A percentile compares a stretch with the other conserved stretches of the same genome.
Conservation (phyloP, 2,113 vertebrate species). For the Cephalophus harveyi region DNA sequence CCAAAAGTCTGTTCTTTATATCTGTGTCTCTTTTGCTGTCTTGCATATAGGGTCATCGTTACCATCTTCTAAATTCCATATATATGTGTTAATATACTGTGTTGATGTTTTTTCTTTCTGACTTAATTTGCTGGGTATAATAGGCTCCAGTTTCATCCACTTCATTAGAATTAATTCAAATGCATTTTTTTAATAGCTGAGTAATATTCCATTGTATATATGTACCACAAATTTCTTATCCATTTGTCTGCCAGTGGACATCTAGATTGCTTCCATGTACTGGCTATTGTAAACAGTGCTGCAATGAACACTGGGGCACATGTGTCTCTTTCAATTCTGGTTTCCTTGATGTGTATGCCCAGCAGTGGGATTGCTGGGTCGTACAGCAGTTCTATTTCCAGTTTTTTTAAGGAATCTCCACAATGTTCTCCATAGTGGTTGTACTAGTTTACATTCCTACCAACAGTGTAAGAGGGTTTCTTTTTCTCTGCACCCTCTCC, state of each 20-base stretch:
- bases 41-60: neutral
- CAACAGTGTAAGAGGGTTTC: neutral
- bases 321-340: rapidly evolving
- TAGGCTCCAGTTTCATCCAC: neutral
- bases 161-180: neutral
- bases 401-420: neutral
- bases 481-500: neutral
- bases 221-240: neutral
- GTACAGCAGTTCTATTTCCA: neutral
- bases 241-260: rapidly evolving
- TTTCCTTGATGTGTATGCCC: neutral
- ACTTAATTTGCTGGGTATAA: neutral
- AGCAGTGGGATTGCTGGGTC: neutral
- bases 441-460: neutral
- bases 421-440: neutral
- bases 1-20: neutral
- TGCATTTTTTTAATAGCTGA: neutral
- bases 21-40: neutral
- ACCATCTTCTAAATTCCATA: neutral
- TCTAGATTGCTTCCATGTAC: neutral
- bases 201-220: neutral
- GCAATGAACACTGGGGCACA: neutral
- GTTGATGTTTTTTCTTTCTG: neutral
- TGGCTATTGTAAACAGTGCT: neutral
- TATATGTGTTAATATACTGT: neutral